A percentile compares a stretch with the other conserved stretches of the same genome.
phyloP scores from a whole-genome alignment of 2,113 vertebrate genomes.

The Platichthys flesus region DNA sequence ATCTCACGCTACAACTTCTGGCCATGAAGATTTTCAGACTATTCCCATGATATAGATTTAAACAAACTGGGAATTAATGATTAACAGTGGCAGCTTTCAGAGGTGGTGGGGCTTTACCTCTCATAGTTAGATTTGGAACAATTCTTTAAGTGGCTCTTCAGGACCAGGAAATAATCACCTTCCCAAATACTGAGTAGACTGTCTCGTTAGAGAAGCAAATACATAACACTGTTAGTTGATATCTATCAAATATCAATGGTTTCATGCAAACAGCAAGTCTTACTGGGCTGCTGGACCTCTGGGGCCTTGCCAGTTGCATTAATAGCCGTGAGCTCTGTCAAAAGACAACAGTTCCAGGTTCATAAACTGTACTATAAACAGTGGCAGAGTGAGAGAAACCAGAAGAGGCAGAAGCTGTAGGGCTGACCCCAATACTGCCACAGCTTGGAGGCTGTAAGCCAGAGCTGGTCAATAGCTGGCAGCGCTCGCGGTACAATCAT shows the following conservation, averaged over 20 bases:
- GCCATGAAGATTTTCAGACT: no score
- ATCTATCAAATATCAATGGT: conserved; percentile 1
- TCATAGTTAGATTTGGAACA: no score
- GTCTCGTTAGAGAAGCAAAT: neutral
- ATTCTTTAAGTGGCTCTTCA: neutral
- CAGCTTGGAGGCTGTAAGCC: conserved; percentile 50
- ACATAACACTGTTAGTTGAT: no score
- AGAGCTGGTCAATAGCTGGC: conserved; percentile 57
- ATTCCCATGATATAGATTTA: neutral
- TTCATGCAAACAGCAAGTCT: conserved; percentile 76
- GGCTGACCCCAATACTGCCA: conserved; percentile 34
- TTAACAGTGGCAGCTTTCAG: no score
- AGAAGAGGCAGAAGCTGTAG: conserved; percentile 52
- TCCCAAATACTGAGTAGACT: conserved; percentile 33
- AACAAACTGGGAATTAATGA: no score
- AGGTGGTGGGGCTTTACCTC: neutral
- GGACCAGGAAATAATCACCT: neutral
- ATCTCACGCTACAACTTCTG: no score
- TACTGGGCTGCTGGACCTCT: conserved; percentile 79
- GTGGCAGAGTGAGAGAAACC: conserved; percentile 25
- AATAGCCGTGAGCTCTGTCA: conserved; percentile 78
- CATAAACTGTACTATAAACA: conserved; percentile 51
- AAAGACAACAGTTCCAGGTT: conserved; percentile 80
- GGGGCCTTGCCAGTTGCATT: conserved; percentile 66
- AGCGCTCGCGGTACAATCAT: conserved; percentile 52